Evolutionary conservation across 1,140 invertebrate species (phyloP).

Genomic region (Magallana gigas): DNA sequence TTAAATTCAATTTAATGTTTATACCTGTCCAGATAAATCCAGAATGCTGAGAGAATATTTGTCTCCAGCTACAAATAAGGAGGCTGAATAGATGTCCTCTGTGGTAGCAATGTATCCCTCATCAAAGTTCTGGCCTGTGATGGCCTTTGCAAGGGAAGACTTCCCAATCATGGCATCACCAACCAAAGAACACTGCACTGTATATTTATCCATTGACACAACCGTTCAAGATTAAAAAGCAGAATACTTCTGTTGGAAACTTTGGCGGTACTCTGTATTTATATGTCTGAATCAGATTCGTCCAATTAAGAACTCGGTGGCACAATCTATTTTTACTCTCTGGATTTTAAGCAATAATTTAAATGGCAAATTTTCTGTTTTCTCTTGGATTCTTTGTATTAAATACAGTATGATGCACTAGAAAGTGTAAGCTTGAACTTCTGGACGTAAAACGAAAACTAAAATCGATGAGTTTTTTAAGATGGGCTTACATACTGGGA

Average conservation of each 20-base stretch:
- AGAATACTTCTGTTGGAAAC: too few relatives aligned
- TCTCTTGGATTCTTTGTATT: too few relatives aligned
- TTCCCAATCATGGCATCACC: constrained; percentile 93
- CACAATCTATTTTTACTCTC: too few relatives aligned
- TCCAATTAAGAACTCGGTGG: too few relatives aligned
- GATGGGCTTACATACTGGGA: too few relatives aligned
- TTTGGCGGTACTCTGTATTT: background rate
- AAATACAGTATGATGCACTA: too few relatives aligned
- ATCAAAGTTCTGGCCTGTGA: constrained; percentile 33
- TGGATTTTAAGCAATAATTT: too few relatives aligned
- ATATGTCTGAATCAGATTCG: too few relatives aligned
- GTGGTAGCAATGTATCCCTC: constrained; percentile 53
- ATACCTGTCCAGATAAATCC: constrained; percentile 73
- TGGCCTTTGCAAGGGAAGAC: constrained; percentile 64
- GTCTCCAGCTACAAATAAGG: constrained; percentile 66
- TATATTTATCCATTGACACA: constrained; percentile 12
- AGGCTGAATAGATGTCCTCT: constrained; percentile 64
- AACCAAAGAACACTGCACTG: constrained; percentile 95
- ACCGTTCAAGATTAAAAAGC: background rate
- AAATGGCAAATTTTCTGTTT: too few relatives aligned
- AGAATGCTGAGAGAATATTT: constrained; percentile 70
- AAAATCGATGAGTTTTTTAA: too few relatives aligned
- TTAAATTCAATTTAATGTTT: background rate
- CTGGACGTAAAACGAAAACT: too few relatives aligned
- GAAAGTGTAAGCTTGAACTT: too few relatives aligned